These are phyloP conservation scores for Podocnemis expansa DNA, from an alignment of 2,113 vertebrate species.

Conservation along the genomic window DNA sequence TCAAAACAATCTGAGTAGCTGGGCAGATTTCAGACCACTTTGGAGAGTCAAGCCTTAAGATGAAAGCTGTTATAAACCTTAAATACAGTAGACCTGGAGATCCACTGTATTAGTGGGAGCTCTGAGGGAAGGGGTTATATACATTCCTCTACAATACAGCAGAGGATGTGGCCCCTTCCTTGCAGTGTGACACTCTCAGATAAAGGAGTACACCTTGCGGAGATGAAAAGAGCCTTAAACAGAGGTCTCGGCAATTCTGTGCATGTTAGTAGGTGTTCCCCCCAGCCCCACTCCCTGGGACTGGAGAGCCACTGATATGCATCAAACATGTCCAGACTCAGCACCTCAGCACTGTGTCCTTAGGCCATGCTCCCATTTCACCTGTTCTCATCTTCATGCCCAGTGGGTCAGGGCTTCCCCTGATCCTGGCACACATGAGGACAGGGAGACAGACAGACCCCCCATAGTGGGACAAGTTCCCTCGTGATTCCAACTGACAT, in stretches of 20 bases:
- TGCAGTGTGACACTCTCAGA: neutral
- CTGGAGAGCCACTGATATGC: neutral
- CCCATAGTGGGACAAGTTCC: neutral
- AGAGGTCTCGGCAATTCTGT: neutral
- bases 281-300: no score
- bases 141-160: neutral
- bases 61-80: neutral
- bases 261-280: no score
- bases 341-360: neutral
- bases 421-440: neutral
- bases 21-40: neutral
- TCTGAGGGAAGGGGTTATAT: neutral
- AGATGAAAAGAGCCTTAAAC: neutral
- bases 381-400: neutral
- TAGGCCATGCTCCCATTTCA: neutral
- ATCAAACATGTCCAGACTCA: neutral
- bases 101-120: neutral
- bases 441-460: neutral
- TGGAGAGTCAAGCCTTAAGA: neutral
- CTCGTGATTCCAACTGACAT: neutral
- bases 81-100: neutral
- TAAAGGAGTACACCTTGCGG: neutral
- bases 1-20: neutral
- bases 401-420: neutral
- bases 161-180: neutral